phyloP scores from a whole-genome alignment of 2,888 invertebrate species.

The Clistopyga incitator region DNA sequence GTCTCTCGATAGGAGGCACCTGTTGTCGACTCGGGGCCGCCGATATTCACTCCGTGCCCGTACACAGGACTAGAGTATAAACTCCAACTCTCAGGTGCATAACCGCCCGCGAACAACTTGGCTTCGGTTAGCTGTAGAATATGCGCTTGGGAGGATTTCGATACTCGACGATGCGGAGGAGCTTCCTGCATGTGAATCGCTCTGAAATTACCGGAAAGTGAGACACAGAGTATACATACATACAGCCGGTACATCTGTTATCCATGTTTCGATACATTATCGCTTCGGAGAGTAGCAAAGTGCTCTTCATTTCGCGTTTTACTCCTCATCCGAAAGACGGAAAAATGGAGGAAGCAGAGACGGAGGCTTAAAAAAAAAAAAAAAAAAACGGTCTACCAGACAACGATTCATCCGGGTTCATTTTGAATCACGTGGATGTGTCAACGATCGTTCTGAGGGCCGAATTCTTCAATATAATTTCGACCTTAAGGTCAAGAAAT shows the following conservation, averaged over 20 bases:
- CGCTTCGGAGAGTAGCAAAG: slow-evolving; percentile 23
- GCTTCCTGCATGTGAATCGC: slow-evolving; percentile 54
- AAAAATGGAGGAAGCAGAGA: not conserved
- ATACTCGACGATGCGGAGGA: slow-evolving; percentile 58
- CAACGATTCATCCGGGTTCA: slow-evolving; percentile 39
- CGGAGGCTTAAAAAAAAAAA: slow-evolving; percentile 12
- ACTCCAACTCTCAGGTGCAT: slow-evolving; percentile 64
- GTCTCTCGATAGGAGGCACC: slow-evolving; percentile 52
- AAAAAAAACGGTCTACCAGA: slow-evolving; percentile 15
- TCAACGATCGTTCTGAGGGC: slow-evolving; percentile 42
- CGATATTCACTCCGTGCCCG: slow-evolving; percentile 38
- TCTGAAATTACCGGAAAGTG: slow-evolving; percentile 49
- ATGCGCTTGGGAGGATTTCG: slow-evolving; percentile 64
- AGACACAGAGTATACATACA: not conserved
- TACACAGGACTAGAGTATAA: slow-evolving; percentile 44
- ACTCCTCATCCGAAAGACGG: slow-evolving; percentile 30
- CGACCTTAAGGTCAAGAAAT: too few species aligned
- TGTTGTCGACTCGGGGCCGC: slow-evolving; percentile 57
- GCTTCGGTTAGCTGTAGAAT: slow-evolving; percentile 57
- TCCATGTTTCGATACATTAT: slow-evolving; percentile 25
- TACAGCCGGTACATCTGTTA: not conserved
- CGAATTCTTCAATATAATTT: too few species aligned
- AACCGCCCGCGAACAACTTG: slow-evolving; percentile 61
- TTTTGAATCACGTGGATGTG: slow-evolving; percentile 23
- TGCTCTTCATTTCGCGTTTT: slow-evolving; percentile 21